Conservation (phyloP, 2,797 vertebrate species). For the Sorex maritimensis region DNA sequence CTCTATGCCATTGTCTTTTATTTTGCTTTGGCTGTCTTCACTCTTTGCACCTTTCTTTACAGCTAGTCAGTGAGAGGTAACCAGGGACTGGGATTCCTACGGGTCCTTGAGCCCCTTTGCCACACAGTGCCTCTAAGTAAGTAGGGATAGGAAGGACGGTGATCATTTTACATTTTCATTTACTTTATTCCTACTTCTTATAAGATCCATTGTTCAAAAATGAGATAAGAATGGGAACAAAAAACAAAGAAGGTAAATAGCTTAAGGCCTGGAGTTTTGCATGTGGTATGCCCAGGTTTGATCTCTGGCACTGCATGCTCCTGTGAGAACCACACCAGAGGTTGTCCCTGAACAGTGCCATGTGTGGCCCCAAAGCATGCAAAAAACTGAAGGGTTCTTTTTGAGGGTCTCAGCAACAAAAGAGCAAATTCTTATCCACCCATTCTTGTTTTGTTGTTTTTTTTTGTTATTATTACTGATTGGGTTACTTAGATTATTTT, state of each 20-base stretch:
- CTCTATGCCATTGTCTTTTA: background rate
- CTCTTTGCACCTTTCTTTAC: no score
- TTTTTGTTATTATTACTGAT: background rate
- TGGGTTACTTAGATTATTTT: background rate
- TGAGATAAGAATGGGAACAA: background rate
- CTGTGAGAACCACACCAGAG: no score
- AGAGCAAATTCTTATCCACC: background rate
- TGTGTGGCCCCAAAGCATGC: no score
- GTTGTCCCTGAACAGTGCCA: no score
- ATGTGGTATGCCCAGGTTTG: no score
- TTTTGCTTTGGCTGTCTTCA: background rate
- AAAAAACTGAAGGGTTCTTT: no score
- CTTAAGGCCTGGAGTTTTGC: no score
- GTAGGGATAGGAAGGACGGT: background rate
- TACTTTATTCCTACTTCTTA: background rate
- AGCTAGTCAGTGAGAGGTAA: background rate
- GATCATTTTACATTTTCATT: conserved; percentile 12
- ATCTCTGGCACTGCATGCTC: no score
- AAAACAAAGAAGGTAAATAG: background rate
- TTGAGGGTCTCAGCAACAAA: background rate
- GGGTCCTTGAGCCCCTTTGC: background rate
- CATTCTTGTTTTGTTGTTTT: background rate
- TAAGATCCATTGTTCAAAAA: conserved; percentile 33
- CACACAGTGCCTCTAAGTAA: background rate
- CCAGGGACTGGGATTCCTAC: no score